phyloP scores from a whole-genome alignment of 2,888 invertebrate genomes.

The Orthosia gracilis region DNA sequence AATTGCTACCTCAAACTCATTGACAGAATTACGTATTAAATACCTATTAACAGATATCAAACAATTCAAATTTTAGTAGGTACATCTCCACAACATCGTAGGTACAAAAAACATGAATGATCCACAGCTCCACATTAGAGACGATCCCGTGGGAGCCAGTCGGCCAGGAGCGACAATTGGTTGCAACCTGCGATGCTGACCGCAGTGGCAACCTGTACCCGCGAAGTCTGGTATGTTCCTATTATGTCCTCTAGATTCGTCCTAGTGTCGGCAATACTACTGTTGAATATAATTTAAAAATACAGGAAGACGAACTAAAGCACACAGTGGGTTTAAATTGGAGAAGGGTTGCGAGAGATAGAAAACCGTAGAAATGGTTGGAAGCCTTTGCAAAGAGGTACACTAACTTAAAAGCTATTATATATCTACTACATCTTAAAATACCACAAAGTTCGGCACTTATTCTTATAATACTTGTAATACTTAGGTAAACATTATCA shows the following conservation, averaged over 20 bases:
- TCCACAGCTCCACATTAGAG: conserved; percentile 7
- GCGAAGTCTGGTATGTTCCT: conserved; percentile 14
- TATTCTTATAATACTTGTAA: too few species aligned
- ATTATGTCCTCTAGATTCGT: conserved; percentile 13
- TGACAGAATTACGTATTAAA: not conserved
- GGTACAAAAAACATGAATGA: conserved; percentile 11
- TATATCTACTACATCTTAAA: too few species aligned
- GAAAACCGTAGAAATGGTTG: too few species aligned
- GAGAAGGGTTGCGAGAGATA: too few species aligned
- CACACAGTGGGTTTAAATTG: too few species aligned
- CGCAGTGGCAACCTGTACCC: conserved; percentile 56
- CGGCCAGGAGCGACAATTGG: conserved; percentile 49
- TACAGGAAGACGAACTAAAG: too few species aligned
- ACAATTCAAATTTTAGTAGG: not conserved
- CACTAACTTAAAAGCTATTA: too few species aligned
- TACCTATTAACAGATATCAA: not conserved
- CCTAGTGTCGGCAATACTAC: not conserved
- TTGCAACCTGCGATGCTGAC: conserved; percentile 35
- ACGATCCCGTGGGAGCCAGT: conserved; percentile 59
- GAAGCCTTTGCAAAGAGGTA: too few species aligned
- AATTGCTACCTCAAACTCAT: not conserved
- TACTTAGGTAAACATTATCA: too few species aligned
- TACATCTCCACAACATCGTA: too few species aligned
- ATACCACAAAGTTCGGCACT: too few species aligned
- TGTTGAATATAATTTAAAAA: too few species aligned